Evolutionary conservation across 2,113 vertebrate genomes (phyloP).

Genomic region (Brachyhypopomus gauderio): DNA sequence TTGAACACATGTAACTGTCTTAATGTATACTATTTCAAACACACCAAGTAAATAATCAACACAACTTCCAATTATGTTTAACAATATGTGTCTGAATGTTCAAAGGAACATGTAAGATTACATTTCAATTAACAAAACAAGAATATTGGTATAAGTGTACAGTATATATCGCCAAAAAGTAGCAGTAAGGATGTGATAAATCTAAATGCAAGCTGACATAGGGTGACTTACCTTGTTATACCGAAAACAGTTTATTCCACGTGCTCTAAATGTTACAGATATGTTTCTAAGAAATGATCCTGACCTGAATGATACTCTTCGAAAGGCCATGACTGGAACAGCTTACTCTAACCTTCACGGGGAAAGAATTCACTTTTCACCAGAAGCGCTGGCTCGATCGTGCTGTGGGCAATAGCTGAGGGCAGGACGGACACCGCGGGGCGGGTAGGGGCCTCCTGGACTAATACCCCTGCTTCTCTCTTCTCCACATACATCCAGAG

Average conservation of each 20-base stretch:
- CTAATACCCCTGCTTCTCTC: not conserved
- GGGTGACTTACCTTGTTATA: constrained; percentile 28
- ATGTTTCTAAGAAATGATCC: constrained; percentile 37
- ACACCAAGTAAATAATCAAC: not conserved
- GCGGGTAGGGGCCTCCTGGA: not conserved
- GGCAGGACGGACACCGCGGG: constrained; percentile 12
- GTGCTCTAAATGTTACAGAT: constrained; percentile 6
- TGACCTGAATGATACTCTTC: constrained; percentile 32
- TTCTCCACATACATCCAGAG: too few relatives aligned
- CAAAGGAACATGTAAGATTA: too few relatives aligned
- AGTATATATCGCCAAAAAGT: too few relatives aligned
- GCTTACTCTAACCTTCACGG: constrained; percentile 5
- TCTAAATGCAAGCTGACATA: not conserved
- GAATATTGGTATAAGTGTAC: too few relatives aligned
- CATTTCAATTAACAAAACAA: too few relatives aligned
- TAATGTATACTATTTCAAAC: not conserved
- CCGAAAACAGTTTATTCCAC: constrained; percentile 13
- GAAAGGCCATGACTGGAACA: constrained; percentile 39
- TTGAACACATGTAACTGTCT: not conserved
- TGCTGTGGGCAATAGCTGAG: constrained; percentile 6
- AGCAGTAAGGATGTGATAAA: not conserved
- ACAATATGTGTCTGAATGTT: too few relatives aligned
- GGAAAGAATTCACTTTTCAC: constrained; percentile 15
- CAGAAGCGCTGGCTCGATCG: constrained; percentile 27
- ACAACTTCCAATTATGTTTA: too few relatives aligned